Base-by-base conservation (phyloP, 2,113 vertebrate species). In the Mola mola region DNA sequence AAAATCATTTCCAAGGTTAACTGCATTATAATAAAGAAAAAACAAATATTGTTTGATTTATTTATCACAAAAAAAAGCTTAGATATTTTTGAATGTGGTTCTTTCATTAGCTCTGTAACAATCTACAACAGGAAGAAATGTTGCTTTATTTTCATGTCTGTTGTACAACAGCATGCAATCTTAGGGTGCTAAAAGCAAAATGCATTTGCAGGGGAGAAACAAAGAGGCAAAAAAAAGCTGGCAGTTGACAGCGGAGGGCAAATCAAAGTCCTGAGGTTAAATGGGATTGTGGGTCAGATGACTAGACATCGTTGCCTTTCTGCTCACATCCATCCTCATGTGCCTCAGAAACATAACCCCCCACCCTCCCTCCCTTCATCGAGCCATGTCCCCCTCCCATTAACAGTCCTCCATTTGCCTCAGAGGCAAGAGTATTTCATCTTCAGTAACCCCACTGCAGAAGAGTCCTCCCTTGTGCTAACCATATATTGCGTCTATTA, bases 231-330 rank as follows among this genome's bases (percentile, higher is more conserved):
- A 71, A n/a, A 79, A 46, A 68, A 44, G 57, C 51, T 61, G 37
- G 44, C 70, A 29, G 65, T 60, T 78, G 78, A 74, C 67, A 79
- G 74, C 28, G 75, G 73, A 81, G 72, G 71, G 78, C 71, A 78
- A 82, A 81, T 84, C 52, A 81, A 59, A 84, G 75, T 79, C 81
- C 78, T 68, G 65, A 44, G 85, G 87, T 89, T 88, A 84, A 85
- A 84, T 71, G 79, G 75, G 63, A 86, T 82, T 86, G 86, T 88
- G 81, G 86, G 83, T 87, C 89, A 89, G 83, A 82, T 81, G 81
- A 85, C 82, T 84, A 83, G 81, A 87, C 80, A 67, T 41, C 2
- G 59, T 13, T 72, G 66, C 47, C 62, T 59, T 66, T 75, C 58
- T 4, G 63, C 72, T 66, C 42, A 56, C 57, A 72, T 66, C 68